Base-by-base conservation (phyloP, 2,797 vertebrate species). In the Chromis chromis region DNA sequence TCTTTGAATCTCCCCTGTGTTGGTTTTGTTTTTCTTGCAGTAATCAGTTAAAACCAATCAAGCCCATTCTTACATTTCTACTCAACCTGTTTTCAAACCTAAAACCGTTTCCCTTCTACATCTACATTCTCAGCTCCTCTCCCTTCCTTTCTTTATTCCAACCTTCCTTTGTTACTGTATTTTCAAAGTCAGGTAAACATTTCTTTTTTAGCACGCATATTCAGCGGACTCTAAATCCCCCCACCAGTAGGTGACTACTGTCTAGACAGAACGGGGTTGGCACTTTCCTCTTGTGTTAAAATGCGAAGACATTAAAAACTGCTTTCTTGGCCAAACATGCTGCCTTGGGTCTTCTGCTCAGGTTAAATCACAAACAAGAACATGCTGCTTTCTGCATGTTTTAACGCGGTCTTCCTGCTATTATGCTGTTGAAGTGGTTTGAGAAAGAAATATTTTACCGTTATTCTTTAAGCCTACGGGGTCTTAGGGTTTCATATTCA, bases 1-100 rank as follows among this genome's bases (percentile, higher is more conserved):
- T 73, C 59, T 76, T 49, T 76, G 31, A 68, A 52, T 52, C 13
- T 22, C 19, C n/a, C 57, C 55, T 56, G 28, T 57, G 25, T 63
- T 40, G 6, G 17, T 55, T 46, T 25, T 58, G n/a, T n/a, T 69
- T 36, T 65, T 67, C 17, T 33, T 22, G 19, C 50, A 31, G 9
- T 42, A 67, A 46, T 28, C 44, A 70, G 24, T 44, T 21, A 14
- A 36, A 65, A 58, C 7, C 33, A 13, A 68, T 44, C 4, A 28
- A 31, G n/a, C 25, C 28, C 13, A 21, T 40, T 21, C 24, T 39
- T 36, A 40, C 76, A n/a, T 53, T 52, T 54, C 9, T 36, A 25
- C 36, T 53, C 2, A 21, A 31, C 27, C n/a, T 42, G 19, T 28
- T 72, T 52, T 39, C 22, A 21, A 57, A 39, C 54, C 28, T 61